Base-by-base conservation (phyloP, 2,888 invertebrate species). In the Endomychus coccineus region DNA sequence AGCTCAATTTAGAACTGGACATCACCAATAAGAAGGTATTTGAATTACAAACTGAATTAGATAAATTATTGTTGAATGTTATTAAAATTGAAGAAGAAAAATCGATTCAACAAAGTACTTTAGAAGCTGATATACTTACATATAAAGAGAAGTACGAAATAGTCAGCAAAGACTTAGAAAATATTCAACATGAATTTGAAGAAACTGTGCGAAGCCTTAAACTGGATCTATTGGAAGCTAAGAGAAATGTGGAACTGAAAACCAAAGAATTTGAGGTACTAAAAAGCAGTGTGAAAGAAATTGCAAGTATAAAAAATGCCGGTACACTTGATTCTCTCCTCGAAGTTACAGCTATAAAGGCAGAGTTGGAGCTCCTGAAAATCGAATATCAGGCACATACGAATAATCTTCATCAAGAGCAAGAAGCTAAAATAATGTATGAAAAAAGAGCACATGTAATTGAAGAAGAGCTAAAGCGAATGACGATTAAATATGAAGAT, bases 401-500 rank as follows among this genome's bases (percentile, higher is more conserved):
- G 27, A 67, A 70, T 25, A 61, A 67, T 36, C 56, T 74, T 30
- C 65, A 68, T 42, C 56, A 59, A 36, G 70, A 71, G 50, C 45
- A 60, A 45, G 63, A 65, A 38, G 56, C 66, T n/a, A 69, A 68
- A 48, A 61, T 64, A 19, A 52, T 67, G 1, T 56, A 69, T 12
- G 69, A 71, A 44, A 63, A 61, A 23, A 68, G 70, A 49, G 55
- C 66, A 2, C 58, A 64, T 34, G 43, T 58, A n/a, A 53, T 68
- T 2, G 66, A 66, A 17, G 67, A 69, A 27, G 76, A 80, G 54
- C 63, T 76, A 13, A 61, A 67, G 25, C 64, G 64, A 30, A 61
- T 80, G 10, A 71, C 71, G 42, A 69, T 71, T 40, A 75, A 75
- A 48, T 76, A 73, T 50, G 73, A 74, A 52, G 65, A 74, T 46